Conservation (phyloP, 30 jellyfish, hydroid and myxozoan genomes). For the Chrysaora quinquecirrha region DNA sequence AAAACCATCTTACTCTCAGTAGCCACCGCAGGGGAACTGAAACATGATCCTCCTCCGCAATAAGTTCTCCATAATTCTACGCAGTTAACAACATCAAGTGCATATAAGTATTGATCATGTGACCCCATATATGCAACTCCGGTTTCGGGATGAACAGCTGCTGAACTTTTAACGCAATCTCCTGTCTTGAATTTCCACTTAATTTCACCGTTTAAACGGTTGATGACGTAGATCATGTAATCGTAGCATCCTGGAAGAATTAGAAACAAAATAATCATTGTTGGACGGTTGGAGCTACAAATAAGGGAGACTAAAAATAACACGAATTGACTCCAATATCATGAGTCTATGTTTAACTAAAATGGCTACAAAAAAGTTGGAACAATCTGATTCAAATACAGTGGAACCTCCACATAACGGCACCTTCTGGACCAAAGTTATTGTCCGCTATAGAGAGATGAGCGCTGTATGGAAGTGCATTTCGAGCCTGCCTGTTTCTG, state of each 20-base stretch:
- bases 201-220: slow-evolving; percentile 50
- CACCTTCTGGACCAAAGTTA: not conserved
- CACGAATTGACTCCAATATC: not conserved
- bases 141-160: slow-evolving; percentile 25
- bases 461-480: too few species aligned
- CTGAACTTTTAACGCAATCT: slow-evolving; percentile 80
- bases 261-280: slow-evolving; percentile 1
- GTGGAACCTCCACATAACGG: not conserved
- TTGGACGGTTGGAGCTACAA: not conserved
- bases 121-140: slow-evolving; percentile 78
- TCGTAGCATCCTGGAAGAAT: slow-evolving; percentile 84
- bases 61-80: slow-evolving; percentile 33
- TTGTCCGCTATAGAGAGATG: not conserved
- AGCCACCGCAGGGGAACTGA: slow-evolving; percentile 67
- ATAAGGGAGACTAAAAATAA: too few species aligned
- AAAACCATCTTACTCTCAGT: slow-evolving; percentile 19
- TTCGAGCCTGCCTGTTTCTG: too few species aligned
- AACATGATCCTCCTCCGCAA: slow-evolving; percentile 76
- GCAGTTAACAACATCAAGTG: slow-evolving; percentile 39
- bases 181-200: slow-evolving; percentile 67
- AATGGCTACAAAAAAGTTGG: not conserved
- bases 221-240: slow-evolving; percentile 55
- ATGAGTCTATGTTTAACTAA: not conserved
- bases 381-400: not conserved
- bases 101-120: slow-evolving; percentile 72